Conservation (phyloP, 2,797 vertebrate genomes). For the Enteromius paludinosus region DNA sequence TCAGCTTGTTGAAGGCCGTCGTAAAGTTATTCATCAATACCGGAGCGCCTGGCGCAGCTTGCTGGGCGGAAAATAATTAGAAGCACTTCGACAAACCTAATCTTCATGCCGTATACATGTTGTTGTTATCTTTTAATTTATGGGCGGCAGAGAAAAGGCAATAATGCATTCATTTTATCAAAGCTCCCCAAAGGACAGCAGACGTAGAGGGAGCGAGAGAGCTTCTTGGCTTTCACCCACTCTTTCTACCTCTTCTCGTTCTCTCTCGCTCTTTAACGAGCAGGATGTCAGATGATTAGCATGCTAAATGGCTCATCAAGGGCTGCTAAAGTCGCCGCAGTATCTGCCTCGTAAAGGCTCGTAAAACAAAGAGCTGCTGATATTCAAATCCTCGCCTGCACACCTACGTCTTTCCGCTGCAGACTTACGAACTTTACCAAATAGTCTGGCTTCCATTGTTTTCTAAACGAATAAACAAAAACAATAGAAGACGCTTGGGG, state of each 20-base stretch:
- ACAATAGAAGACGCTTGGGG: not conserved
- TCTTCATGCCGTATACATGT: conserved; percentile 61
- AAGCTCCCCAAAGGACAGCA: conserved; percentile 36
- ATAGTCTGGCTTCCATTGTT: conserved; percentile 12
- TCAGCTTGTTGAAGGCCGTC: conserved; percentile 43
- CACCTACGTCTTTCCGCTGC: conserved; percentile 24
- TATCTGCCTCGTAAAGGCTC: conserved; percentile 49
- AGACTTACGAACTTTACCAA: conserved; percentile 1
- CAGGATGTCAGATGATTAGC: conserved; percentile 56
- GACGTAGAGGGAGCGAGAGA: conserved; percentile 11
- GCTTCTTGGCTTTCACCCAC: conserved; percentile 35
- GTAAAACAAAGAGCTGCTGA: conserved; percentile 55
- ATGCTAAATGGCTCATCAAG: conserved; percentile 62
- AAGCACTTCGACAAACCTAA: conserved; percentile 67
- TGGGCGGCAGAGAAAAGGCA: conserved; percentile 48
- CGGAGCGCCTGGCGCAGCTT: conserved; percentile 60
- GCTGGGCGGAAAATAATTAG: conserved; percentile 69
- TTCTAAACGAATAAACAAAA: conserved; percentile 7
- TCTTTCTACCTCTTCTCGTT: conserved; percentile 33
- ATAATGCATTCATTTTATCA: conserved; percentile 51
- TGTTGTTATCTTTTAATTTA: conserved; percentile 63
- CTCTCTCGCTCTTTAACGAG: conserved; percentile 42
- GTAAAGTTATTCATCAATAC: conserved; percentile 70
- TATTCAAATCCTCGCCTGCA: conserved; percentile 38
- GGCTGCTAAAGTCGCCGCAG: conserved; percentile 48